These are phyloP conservation scores for Columba livia DNA, from an alignment of 2,113 vertebrate species.

Conservation along the genomic window DNA sequence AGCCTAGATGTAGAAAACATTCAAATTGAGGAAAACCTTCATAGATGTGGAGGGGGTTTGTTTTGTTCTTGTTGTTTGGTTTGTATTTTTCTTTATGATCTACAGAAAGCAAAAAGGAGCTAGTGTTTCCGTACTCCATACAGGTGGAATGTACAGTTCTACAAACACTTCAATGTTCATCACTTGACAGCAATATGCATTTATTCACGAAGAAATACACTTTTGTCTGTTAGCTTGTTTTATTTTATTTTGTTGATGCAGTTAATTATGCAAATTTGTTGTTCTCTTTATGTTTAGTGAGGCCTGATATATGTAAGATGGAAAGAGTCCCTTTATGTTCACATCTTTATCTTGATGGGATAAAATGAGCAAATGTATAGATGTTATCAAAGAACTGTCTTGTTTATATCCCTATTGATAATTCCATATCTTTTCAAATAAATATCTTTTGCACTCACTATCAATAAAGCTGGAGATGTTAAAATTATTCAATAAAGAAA, in stretches of 20 bases:
- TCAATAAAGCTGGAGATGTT: not conserved
- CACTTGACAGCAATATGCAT: not conserved
- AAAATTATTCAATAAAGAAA: not conserved
- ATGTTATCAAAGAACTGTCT: not conserved
- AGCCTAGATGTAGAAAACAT: not conserved
- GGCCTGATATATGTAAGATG: not conserved
- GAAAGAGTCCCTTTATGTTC: not conserved
- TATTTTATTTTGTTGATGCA: not conserved
- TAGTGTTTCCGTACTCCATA: rapidly evolving
- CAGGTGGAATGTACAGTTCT: not conserved
- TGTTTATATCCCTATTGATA: not conserved
- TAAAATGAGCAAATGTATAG: not conserved
- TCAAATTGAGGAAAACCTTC: not conserved
- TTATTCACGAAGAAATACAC: not conserved
- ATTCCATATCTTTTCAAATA: not conserved
- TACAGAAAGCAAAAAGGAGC: not conserved
- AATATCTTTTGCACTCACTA: not conserved
- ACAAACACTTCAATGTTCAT: not conserved
- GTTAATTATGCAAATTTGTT: not conserved
- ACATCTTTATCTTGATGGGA: not conserved
- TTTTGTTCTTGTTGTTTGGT: not conserved
- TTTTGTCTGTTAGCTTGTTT: not conserved
- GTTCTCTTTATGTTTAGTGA: not conserved
- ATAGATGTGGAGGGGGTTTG: rapidly evolving
- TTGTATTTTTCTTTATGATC: not conserved